Evolutionary conservation across 2,113 vertebrate genomes (phyloP).

Genomic region (Eulacestoma nigropectus): DNA sequence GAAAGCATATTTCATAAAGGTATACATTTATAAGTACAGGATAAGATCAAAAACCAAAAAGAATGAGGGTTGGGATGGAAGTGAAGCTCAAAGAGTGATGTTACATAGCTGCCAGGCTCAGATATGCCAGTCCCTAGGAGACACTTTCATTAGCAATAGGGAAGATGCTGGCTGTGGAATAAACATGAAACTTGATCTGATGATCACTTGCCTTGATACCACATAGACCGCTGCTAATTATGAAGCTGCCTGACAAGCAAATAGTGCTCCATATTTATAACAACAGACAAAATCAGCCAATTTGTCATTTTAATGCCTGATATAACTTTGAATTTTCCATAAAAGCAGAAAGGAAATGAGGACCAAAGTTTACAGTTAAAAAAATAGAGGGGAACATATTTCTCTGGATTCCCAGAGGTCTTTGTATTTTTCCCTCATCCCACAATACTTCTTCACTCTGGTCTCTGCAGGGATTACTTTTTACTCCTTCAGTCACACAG

Average conservation of each 20-base stretch:
- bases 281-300: slow-evolving; percentile 35
- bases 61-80: slow-evolving; percentile 36
- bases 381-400: neutral
- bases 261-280: slow-evolving; percentile 34
- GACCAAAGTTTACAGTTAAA: neutral
- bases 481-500: neutral
- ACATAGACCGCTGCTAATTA: slow-evolving; percentile 41
- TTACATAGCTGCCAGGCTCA: slow-evolving; percentile 38
- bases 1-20: neutral
- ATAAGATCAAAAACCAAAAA: slow-evolving; percentile 33
- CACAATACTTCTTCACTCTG: neutral
- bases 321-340: slow-evolving; percentile 54
- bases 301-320: slow-evolving; percentile 30
- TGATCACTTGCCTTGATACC: slow-evolving; percentile 48
- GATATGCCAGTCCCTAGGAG: slow-evolving; percentile 40
- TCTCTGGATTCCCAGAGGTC: neutral
- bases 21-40: slow-evolving; percentile 9
- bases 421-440: neutral
- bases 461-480: neutral
- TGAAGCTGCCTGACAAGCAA: slow-evolving; percentile 46
- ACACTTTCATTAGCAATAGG: slow-evolving; percentile 46
- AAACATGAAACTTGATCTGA: slow-evolving; percentile 54
- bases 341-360: neutral
- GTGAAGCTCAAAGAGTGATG: slow-evolving; percentile 32
- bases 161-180: slow-evolving; percentile 24